Evolutionary conservation across 2,113 vertebrate species (phyloP).

Genomic region (Oryctolagus cuniculus): DNA sequence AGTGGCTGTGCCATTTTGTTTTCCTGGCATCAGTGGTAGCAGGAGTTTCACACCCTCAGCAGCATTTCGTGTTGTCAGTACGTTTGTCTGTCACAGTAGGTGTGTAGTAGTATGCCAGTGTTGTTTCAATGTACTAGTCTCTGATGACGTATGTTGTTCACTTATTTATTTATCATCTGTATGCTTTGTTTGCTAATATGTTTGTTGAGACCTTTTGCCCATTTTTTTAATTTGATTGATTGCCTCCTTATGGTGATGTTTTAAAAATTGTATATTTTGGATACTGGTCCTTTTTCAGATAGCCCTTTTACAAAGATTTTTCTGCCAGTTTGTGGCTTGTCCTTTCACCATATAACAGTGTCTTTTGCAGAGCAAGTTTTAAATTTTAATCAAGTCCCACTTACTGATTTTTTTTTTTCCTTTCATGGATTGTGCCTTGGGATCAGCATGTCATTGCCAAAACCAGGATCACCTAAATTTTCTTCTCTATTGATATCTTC

Average conservation of each 20-base stretch:
- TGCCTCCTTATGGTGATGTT: background rate
- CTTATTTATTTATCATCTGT: background rate
- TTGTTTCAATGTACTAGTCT: background rate
- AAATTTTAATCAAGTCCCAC: background rate
- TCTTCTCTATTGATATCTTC: background rate
- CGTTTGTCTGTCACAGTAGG: background rate
- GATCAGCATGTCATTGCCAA: background rate
- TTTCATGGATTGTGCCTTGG: background rate
- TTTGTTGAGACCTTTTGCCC: background rate
- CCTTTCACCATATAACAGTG: background rate
- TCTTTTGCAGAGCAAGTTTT: background rate
- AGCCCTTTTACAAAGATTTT: background rate
- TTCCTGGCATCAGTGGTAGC: background rate
- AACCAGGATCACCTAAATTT: background rate
- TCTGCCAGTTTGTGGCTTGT: background rate
- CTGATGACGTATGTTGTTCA: background rate
- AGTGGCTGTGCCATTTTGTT: background rate
- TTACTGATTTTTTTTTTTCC: background rate
- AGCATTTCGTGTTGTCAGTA: background rate
- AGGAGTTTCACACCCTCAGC: background rate
- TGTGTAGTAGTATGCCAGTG: background rate
- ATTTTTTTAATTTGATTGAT: background rate
- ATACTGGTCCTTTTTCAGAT: background rate
- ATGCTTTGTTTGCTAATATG: background rate
- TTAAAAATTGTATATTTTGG: slow-evolving; percentile 28